Evolutionary conservation across 2,888 invertebrate species (phyloP), one percentile per base, ranked within the genome.

Genomic region (Nephrotoma guestfalica): DNA sequence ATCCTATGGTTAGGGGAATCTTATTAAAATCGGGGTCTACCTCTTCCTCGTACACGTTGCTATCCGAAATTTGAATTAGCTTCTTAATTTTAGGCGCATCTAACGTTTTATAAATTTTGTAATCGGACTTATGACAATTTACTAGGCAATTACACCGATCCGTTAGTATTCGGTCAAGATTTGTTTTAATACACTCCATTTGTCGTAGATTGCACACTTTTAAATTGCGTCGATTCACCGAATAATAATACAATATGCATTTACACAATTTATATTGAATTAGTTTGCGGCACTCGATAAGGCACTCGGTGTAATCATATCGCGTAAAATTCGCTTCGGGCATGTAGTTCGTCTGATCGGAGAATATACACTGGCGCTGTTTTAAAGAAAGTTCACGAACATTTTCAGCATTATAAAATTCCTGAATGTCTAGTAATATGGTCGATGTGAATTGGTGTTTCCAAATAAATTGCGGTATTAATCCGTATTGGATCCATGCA

Each of bases 231-330:
- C 3, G 41, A 85, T 18, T 43, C 11, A 9, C 18, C 30, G 11
- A 11, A 91, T 95, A 95, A 89, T 96, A 96, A 89, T 94, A 94
- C 11, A 96, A 95, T 87, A 95, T 93, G 89, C 96, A 96, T 89
- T 93, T 93, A 89, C 96, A 96, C 15, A 93, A 91, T 85, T 93
- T 92, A 71, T 93, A 92, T 86, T 95, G 92, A 85, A 93, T 93
- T 87, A 93, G 93, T 94, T 96, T 95, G 51, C 96, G 93, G 88
- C 96, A 96, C 89, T 96, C 94, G 86, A 94, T 92, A 92, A 95
- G 95, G 89, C 96, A 96, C 6, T 43, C 18, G 15, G 30, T 43
- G 4, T 85, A 18, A 18, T 85, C 85, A 45, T 85, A 85, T 9
- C 18, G 42, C 6, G 3, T 3, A 84, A 41, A 85, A 45, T 30